Evolutionary conservation across 1,140 invertebrate genomes (phyloP).

Genomic region (Coenobita brevimanus): DNA sequence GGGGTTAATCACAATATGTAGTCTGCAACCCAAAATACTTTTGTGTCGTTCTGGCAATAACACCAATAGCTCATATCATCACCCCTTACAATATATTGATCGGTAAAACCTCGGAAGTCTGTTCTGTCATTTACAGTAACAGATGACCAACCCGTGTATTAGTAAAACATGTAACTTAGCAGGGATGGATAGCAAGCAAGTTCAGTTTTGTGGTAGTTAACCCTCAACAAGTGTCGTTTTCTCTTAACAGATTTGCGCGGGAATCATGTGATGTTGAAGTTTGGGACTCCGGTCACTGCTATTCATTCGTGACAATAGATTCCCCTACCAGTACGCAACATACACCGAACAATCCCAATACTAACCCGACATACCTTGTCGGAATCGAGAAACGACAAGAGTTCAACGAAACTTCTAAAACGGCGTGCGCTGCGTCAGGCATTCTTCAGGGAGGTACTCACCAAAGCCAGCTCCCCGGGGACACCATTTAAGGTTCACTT

Average conservation of each 20-base stretch:
- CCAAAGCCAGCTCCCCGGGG: neutral
- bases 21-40: too few relatives aligned
- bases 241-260: conserved; percentile 6
- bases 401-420: neutral
- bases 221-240: conserved; percentile 32
- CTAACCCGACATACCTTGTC: too few relatives aligned
- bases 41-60: too few relatives aligned
- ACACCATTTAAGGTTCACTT: conserved; percentile 14
- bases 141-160: too few relatives aligned
- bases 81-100: too few relatives aligned
- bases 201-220: neutral
- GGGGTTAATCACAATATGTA: too few relatives aligned
- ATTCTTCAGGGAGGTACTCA: conserved; percentile 3
- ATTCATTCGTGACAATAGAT: neutral
- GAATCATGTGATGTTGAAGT: conserved; percentile 28
- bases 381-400: too few relatives aligned
- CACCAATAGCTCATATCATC: too few relatives aligned
- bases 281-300: conserved; percentile 7
- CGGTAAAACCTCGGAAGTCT: too few relatives aligned
- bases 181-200: too few relatives aligned
- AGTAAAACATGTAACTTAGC: too few relatives aligned
- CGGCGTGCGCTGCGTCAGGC: neutral
- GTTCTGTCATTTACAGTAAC: too few relatives aligned
- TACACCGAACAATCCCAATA: neutral
- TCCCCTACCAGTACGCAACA: neutral